Evolutionary conservation across 1,140 invertebrate species (phyloP), one percentile per base, ranked within the genome.

Genomic region (Drosophila pectinifera): DNA sequence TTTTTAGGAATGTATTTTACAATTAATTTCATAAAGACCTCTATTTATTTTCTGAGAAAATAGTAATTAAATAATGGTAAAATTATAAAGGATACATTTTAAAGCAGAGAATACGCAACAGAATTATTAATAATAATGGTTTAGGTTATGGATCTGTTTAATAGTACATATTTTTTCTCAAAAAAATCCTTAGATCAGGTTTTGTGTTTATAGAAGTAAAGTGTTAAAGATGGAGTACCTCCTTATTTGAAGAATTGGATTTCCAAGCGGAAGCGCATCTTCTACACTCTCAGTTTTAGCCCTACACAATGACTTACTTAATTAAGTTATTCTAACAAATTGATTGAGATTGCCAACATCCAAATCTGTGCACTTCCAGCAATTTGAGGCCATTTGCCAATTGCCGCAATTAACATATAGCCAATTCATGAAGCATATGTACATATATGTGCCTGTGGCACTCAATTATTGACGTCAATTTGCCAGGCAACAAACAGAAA

Each of bases 391-490:
- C 13, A 70, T 69, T 70, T 46, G 14, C 55, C 67, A 70, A 70
- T 70, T 70, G 67, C 26, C 24, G 22, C 68, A 62, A 73, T 76
- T 59, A 59, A 73, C 48, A 54, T 59, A 73, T 54, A 49, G 53
- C 38, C 46, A 65, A 75, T 45, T 65, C 34, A 48, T 48, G 34
- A 70, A 72, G 68, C 39, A 18, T 38, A 48, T 31, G n/a, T 39
- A 39, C 38, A 36, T 49, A 31, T 31, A 31, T 31, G 8, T 10
- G 26, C 53, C 57, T 65, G 46, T 51, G 59, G 18, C 53, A 74
- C 53, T 74, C 73, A 56, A 75, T 65, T 75, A 75, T 75, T 75
- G 53, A 75, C 72, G 65, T 75, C 70, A 75, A 75, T 64, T 75
- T 75, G 73, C 72, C 22, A 6, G 36, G 31, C 64, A 68, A 48